Evolutionary conservation across 1,140 invertebrate genomes (phyloP).

Genomic region (Coboldia fuscipes): DNA sequence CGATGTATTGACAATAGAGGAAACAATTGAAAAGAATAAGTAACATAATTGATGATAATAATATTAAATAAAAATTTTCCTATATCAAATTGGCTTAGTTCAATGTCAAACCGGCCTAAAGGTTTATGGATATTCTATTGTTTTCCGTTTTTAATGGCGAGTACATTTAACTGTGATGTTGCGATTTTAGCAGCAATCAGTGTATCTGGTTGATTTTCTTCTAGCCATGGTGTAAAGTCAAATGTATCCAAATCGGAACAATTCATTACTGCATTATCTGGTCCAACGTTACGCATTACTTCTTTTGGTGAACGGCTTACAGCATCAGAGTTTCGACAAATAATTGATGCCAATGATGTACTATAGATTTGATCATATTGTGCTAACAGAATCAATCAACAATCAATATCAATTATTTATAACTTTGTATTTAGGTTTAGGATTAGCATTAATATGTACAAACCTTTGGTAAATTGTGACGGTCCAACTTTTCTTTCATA

Average conservation of each 20-base stretch:
- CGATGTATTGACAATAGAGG: too few species aligned
- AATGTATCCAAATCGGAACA: constrained; percentile 33
- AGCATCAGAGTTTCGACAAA: constrained; percentile 74
- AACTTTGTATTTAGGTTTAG: not conserved
- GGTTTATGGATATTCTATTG: too few species aligned
- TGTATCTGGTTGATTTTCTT: too few species aligned
- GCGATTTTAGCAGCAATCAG: too few species aligned
- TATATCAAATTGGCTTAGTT: too few species aligned
- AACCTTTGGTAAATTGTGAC: constrained; percentile 47
- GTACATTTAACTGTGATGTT: too few species aligned
- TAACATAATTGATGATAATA: too few species aligned
- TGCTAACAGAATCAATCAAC: constrained; percentile 23
- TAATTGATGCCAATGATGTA: constrained; percentile 55
- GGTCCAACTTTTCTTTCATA: constrained; percentile 49
- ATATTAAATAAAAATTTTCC: too few species aligned
- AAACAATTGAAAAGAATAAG: too few species aligned
- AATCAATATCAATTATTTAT: not conserved
- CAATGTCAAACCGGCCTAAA: too few species aligned
- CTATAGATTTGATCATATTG: constrained; percentile 76
- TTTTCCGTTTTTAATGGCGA: too few species aligned
- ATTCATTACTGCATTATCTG: constrained; percentile 35
- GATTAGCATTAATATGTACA: constrained; percentile 5
- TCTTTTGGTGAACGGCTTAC: constrained; percentile 47
- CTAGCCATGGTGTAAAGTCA: constrained; percentile 33
- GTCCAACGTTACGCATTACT: constrained; percentile 42